phyloP scores from a whole-genome alignment of 2,888 invertebrate genomes.

The Ophion ellenae region DNA sequence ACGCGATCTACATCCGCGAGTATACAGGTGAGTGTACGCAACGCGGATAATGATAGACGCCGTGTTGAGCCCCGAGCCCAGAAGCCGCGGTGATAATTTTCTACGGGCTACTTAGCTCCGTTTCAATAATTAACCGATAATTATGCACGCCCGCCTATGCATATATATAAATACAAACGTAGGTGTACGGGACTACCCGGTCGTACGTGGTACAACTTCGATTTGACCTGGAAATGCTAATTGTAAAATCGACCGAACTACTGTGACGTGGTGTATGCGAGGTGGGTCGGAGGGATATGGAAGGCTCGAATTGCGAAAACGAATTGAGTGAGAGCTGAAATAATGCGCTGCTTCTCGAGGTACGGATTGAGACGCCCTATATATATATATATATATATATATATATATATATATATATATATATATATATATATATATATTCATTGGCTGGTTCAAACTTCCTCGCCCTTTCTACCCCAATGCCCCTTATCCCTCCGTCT shows the following conservation, averaged over 20 bases:
- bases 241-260: conserved; percentile 75
- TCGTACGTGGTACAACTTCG: conserved; percentile 63
- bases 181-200: background rate
- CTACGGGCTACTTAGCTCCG: conserved; percentile 80
- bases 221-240: conserved; percentile 81
- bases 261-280: conserved; percentile 40
- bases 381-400: background rate
- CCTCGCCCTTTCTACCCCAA: background rate
- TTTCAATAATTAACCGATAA: conserved; percentile 83
- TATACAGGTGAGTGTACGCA: conserved; percentile 1
- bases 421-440: background rate
- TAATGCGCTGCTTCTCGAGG: conserved; percentile 46
- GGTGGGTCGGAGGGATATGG: conserved; percentile 23
- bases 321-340: conserved; percentile 43
- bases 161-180: conserved; percentile 34
- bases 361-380: conserved; percentile 19
- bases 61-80: conserved; percentile 60
- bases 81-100: conserved; percentile 79
- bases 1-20: background rate
- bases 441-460: conserved; percentile 26
- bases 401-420: background rate
- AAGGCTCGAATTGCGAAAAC: conserved; percentile 36
- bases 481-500: background rate
- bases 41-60: conserved; percentile 37
- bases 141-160: conserved; percentile 76